These are phyloP conservation scores for Tachuris rubrigastra DNA, from an alignment of 2,113 vertebrate genomes.

Conservation along the genomic window DNA sequence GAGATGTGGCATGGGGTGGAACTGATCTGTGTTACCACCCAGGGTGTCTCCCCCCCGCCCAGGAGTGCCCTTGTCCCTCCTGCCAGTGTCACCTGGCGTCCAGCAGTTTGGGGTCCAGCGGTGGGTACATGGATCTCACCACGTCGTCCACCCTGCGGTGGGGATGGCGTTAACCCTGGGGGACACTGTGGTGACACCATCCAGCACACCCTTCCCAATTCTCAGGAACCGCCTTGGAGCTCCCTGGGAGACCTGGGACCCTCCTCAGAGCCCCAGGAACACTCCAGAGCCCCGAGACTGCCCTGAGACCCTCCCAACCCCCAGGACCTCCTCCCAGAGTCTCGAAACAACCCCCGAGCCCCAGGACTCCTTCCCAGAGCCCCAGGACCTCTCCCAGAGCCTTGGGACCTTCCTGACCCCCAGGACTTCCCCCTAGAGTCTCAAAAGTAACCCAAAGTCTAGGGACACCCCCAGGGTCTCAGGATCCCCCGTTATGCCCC, in stretches of 20 bases:
- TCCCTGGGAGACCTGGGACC: neutral
- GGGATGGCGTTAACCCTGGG: neutral
- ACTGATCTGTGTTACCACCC: neutral
- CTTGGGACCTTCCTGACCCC: no score
- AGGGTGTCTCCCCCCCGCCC: neutral
- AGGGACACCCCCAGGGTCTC: neutral
- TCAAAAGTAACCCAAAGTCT: neutral
- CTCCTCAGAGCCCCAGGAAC: neutral
- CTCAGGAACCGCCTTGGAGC: no score
- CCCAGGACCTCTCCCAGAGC: neutral
- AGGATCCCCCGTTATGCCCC: neutral
- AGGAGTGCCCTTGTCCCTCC: neutral
- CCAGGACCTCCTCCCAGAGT: neutral
- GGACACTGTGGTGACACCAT: neutral
- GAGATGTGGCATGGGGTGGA: neutral
- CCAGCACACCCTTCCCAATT: neutral
- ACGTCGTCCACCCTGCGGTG: slow-evolving; percentile 87
- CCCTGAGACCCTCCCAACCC: no score
- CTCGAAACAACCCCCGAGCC: no score
- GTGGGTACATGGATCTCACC: slow-evolving; percentile 94
- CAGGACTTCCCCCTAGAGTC: neutral
- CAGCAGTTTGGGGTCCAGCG: slow-evolving; percentile 92
- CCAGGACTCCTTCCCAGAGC: neutral
- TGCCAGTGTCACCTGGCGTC: slow-evolving; percentile 80
- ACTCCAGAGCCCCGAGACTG: neutral